Evolutionary conservation across 2,113 vertebrate genomes (phyloP), one percentile per base, ranked within the genome.

Genomic region (Dasyprocta punctata): DNA sequence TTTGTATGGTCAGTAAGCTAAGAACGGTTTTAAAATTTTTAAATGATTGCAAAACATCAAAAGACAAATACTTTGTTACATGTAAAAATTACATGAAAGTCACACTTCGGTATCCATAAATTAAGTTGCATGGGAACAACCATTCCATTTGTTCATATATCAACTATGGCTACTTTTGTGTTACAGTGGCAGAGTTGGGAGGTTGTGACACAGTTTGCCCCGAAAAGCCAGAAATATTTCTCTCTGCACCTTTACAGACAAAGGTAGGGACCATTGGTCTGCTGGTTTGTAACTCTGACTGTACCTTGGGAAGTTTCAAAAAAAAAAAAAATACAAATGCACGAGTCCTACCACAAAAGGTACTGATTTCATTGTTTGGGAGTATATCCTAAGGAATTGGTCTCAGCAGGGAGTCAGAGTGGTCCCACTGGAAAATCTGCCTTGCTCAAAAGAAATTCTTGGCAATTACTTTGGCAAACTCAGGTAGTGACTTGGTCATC

Each of bases 1-100:
- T 93, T 49, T 49, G 36, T 19, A 30, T 54, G 41, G 49, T 58
- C 61, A 73, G 30, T 67, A 86, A 93, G 41, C 54, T 89, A 89
- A 89, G 83, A 93, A 83, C 58, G 17, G 14, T 7, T 93, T 96
- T 95, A 67, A 86, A 5, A 52, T 92, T 95, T 97, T 90, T 60
- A 47, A 96, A n/a, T 82, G 63, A 44, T 71, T 95, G 58, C 20
- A n/a, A 87, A 61, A 77, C 93, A 61, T 20, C 22, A 80, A 90
- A 49, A 92, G 30, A 89, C 22, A 93, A 54, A 71, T 89, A 90
- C 75, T 90, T 94, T 28, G n/a, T 89, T 73, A 73, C 36, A 75
- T 24, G 28, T 92, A 71, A 83, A 89, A 90, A n/a, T 7, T 52
- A 73, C 7, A 24, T 87, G 54, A 96, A 91, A 95, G 91, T 94